A percentile compares a stretch with the other conserved stretches of the same genome.
These are phyloP conservation scores for Thomomys bottae DNA, from an alignment of 2,113 vertebrate genomes.

Conservation along the genomic window DNA sequence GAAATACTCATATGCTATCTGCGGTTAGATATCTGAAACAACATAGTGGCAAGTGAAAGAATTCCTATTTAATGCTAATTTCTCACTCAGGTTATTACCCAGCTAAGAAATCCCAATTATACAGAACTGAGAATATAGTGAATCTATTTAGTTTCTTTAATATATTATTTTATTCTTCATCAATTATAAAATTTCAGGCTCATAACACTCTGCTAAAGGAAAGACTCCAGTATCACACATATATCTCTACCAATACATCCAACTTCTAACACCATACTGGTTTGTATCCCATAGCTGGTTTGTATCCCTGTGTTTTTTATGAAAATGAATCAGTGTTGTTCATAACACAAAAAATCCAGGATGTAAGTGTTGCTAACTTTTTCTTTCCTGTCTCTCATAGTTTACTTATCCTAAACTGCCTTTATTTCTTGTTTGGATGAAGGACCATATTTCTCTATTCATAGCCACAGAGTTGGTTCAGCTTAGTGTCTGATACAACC, in stretches of 20 bases:
- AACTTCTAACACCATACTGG: not conserved
- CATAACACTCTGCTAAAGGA: not conserved
- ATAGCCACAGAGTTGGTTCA: not conserved
- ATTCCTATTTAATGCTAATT: not conserved
- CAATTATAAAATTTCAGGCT: not conserved
- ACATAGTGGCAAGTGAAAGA: not conserved
- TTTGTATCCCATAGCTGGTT: not conserved
- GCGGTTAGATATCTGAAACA: not conserved
- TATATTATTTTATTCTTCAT: not conserved
- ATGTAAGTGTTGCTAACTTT: rapidly evolving
- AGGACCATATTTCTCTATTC: not conserved
- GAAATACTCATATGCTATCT: not conserved
- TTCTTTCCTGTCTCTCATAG: not conserved
- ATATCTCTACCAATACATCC: not conserved
- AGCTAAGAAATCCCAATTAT: not conserved
- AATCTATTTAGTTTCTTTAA: not conserved
- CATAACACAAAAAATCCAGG: not conserved
- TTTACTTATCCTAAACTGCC: not conserved
- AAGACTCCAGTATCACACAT: not conserved
- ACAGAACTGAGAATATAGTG: not conserved
- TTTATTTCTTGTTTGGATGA: not conserved
- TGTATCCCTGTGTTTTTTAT: not conserved
- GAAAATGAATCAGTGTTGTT: not conserved
- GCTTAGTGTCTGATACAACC: not conserved
- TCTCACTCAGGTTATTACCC: not conserved